phyloP scores from a whole-genome alignment of 2,113 vertebrate species.

The Etia nguti region DNA sequence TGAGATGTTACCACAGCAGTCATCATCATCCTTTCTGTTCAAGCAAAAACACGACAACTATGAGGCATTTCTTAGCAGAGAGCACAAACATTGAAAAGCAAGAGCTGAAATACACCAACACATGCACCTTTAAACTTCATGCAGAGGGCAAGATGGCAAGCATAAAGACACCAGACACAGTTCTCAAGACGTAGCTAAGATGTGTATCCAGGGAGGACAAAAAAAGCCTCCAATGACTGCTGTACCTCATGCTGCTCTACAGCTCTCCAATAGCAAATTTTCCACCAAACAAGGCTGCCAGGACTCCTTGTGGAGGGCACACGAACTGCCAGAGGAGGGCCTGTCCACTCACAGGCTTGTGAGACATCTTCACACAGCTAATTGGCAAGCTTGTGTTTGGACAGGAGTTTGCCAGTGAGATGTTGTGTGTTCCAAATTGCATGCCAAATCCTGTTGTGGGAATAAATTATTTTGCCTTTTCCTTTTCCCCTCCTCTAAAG shows the following conservation, averaged over 20 bases:
- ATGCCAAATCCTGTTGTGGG: constrained; percentile 27
- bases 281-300: background rate
- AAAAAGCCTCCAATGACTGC: background rate
- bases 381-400: constrained; percentile 23
- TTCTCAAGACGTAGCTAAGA: background rate
- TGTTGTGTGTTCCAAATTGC: constrained; percentile 7
- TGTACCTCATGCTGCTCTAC: background rate
- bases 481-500: background rate
- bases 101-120: background rate
- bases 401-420: constrained; percentile 9
- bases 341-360: constrained; percentile 15
- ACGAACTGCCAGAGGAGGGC: background rate
- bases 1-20: background rate
- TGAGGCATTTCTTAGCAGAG: background rate
- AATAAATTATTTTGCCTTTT: constrained; percentile 12
- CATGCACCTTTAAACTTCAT: background rate
- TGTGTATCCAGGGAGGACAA: background rate
- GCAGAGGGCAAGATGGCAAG: background rate
- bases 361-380: constrained; percentile 23
- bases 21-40: background rate
- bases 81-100: background rate
- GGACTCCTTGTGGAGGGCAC: background rate
- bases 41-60: background rate
- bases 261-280: background rate
- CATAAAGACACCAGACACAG: background rate